These are phyloP conservation scores for Urocyon cinereoargenteus DNA, from an alignment of 2,797 vertebrate genomes.

Conservation along the genomic window DNA sequence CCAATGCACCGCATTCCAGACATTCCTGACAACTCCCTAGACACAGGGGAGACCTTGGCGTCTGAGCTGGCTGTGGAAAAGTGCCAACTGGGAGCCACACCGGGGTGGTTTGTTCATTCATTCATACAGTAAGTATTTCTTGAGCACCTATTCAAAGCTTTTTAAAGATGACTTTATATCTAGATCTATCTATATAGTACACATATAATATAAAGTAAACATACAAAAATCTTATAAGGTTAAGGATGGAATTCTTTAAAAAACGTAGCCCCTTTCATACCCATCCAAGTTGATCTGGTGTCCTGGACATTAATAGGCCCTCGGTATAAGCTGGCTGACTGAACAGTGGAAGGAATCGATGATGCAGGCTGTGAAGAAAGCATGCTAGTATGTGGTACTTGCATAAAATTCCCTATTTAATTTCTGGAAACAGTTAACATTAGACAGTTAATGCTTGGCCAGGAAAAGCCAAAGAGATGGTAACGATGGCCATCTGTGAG, in stretches of 20 bases:
- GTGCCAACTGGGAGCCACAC: background rate
- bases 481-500: background rate
- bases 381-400: background rate
- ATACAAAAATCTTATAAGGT: background rate
- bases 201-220: background rate
- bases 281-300: background rate
- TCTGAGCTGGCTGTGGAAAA: background rate
- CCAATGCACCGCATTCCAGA: constrained; percentile 27
- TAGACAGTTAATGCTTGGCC: background rate
- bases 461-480: background rate
- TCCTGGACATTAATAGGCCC: background rate
- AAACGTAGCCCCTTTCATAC: background rate
- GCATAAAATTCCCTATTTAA: constrained; percentile 7
- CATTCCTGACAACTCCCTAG: constrained; percentile 52
- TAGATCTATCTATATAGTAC: background rate
- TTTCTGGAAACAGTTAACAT: background rate
- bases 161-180: background rate
- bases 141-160: constrained; percentile 30
- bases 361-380: background rate
- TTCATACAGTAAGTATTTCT: background rate
- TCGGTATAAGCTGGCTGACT: background rate
- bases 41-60: constrained; percentile 21
- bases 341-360: background rate
- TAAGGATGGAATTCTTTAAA: background rate
- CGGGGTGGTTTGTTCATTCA: background rate